Base-by-base conservation (phyloP, 2,113 vertebrate species). In the Hymenochirus boettgeri region DNA sequence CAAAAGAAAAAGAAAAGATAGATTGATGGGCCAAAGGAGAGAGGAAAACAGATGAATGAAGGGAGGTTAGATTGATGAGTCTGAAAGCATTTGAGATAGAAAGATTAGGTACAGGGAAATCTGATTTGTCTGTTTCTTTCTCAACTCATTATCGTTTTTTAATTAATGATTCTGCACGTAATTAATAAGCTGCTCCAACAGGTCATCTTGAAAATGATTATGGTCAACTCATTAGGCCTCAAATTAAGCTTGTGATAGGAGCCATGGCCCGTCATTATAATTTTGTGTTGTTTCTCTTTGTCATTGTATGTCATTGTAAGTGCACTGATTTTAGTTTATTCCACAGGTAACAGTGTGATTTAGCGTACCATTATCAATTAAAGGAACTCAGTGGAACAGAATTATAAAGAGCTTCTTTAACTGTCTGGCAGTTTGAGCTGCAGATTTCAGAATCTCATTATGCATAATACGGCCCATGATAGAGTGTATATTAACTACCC, bases 141-240 rank as follows among this genome's bases (percentile, higher is more conserved):
- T 56, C 27, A 18, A 15, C 62, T 57, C 37, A 54, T 31, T 56
- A 64, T 56, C n/a, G 15, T 17, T 10, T 33, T 45, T 56, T 65
- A 65, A 65, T 57, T 42, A 65, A 55, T 65, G 62, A 46, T 31
- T 65, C 37, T 3, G 25, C 25, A 12, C 10, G 8, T 65, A 65
- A 65, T 65, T 65, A 65, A 57, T 65, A 57, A 31, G 46, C 26
- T 50, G 22, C 15, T 23, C 27, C 15, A 27, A 57, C 54, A 65
- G 53, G 47, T 52, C 60, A 27, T 65, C 53, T 17, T 48, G 26
- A 56, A 65, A 65, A 65, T 65, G 13, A 22, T 39, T 56, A n/a
- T 7, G 62, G 62, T 57, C 53, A 50, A 57, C 62, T 65, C 54
- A 65, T 65, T 65, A 65, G 42, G 27, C 27, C 24, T n/a, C 21